Percentiles rank a stretch among this genome's conserved stretches.
phyloP scores from a whole-genome alignment of 2,888 invertebrate genomes.

The Cephus runcator region DNA sequence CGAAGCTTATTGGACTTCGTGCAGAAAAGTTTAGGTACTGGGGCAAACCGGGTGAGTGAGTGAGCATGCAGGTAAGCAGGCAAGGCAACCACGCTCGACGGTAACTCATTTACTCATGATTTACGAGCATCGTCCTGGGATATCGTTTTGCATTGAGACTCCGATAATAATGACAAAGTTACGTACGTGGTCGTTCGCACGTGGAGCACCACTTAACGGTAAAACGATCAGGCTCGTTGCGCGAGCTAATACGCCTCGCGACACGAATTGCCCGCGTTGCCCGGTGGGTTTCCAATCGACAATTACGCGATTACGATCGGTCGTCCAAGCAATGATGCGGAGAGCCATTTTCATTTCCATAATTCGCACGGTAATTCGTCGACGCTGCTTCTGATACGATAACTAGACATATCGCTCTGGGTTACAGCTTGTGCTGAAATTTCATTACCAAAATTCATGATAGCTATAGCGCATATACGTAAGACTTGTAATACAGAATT shows the following conservation, averaged over 20 bases:
- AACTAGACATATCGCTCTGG: background rate
- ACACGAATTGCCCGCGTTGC: slow-evolving; percentile 21
- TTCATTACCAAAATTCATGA: background rate
- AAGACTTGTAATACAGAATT: background rate
- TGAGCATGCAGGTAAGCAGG: background rate
- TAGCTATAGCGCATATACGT: background rate
- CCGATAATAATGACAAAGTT: background rate
- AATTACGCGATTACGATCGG: slow-evolving; percentile 43
- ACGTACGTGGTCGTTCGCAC: background rate
- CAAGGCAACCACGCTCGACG: background rate
- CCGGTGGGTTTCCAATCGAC: slow-evolving; percentile 29
- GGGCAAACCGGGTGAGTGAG: background rate
- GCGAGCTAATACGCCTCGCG: slow-evolving; percentile 17
- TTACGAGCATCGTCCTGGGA: background rate
- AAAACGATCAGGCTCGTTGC: background rate
- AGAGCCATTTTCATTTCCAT: slow-evolving; percentile 41
- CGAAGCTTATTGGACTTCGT: background rate
- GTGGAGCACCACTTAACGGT: slow-evolving; percentile 1
- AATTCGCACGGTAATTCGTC: slow-evolving; percentile 32
- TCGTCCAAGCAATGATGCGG: slow-evolving; percentile 33
- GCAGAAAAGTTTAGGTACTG: background rate
- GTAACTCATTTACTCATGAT: background rate
- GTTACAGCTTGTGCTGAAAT: background rate
- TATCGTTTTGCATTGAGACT: background rate
- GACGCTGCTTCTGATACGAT: background rate